A percentile compares a stretch with the other conserved stretches of the same genome.
Evolutionary conservation across 2,113 vertebrate genomes (phyloP).

Genomic region (Oxyruncus cristatus): DNA sequence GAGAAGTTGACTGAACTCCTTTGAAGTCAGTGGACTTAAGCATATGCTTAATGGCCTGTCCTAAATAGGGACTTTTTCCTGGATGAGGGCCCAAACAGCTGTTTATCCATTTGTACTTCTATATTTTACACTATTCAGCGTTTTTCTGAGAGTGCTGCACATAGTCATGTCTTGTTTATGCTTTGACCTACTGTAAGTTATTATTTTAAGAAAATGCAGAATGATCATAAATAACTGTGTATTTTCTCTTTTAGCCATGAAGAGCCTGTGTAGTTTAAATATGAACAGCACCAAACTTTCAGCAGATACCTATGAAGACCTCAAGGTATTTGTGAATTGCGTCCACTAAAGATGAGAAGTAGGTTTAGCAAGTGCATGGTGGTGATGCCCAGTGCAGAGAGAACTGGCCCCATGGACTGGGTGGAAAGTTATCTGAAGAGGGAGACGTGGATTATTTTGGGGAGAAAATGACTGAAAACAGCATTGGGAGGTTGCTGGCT

Average conservation of each 20-base stretch:
- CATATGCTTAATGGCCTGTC: slow-evolving; percentile 44
- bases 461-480: not conserved
- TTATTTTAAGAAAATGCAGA: not conserved
- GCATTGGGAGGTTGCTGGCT: not conserved
- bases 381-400: not conserved
- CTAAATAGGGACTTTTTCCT: slow-evolving; percentile 62
- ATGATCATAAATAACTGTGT: not conserved
- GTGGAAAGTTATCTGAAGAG: not conserved
- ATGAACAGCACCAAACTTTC: slow-evolving; percentile 99
- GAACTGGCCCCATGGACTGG: not conserved
- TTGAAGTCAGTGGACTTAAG: slow-evolving; percentile 46
- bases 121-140: slow-evolving; percentile 48
- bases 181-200: not conserved
- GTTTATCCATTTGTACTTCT: slow-evolving; percentile 49
- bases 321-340: slow-evolving; percentile 84
- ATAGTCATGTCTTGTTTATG: slow-evolving; percentile 3
- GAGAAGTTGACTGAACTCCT: slow-evolving; percentile 37
- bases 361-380: not conserved
- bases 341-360: not conserved
- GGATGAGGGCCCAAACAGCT: slow-evolving; percentile 54
- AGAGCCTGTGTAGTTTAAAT: slow-evolving; percentile 97
- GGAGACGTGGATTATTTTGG: not conserved
- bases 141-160: slow-evolving; percentile 7
- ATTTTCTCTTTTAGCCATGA: slow-evolving; percentile 86
- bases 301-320: slow-evolving; percentile 97